phyloP scores from a whole-genome alignment of 2,888 invertebrate genomes.

The Monopis laevigella region DNA sequence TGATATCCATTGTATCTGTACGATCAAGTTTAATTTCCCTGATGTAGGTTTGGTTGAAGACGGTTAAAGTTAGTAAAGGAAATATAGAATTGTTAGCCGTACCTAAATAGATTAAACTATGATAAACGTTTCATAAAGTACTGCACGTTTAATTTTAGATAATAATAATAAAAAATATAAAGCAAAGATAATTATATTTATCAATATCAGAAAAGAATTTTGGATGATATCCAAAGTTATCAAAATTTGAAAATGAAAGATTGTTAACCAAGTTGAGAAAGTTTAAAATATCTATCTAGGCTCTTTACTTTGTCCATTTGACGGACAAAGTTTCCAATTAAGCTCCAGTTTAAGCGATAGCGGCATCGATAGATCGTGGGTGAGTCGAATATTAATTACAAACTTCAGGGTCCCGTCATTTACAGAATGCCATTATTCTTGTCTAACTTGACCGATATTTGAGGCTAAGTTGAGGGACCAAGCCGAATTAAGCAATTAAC shows the following conservation, averaged over 20 bases:
- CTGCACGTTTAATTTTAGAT: too few relatives aligned
- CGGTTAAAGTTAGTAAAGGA: too few relatives aligned
- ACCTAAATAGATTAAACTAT: too few relatives aligned
- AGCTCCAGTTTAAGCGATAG: slow-evolving; percentile 10
- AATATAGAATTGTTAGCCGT: too few relatives aligned
- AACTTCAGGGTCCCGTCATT: slow-evolving; percentile 38
- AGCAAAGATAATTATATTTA: too few relatives aligned
- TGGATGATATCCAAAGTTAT: too few relatives aligned
- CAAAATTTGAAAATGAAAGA: too few relatives aligned
- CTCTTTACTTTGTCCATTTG: slow-evolving; percentile 22
- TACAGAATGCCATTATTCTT: slow-evolving; percentile 38
- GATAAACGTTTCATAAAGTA: too few relatives aligned
- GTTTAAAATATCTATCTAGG: background rate
- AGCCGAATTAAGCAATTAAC: slow-evolving; percentile 22
- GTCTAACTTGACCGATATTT: slow-evolving; percentile 27
- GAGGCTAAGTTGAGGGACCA: slow-evolving; percentile 18
- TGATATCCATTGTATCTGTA: slow-evolving; percentile 16
- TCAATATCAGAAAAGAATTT: too few relatives aligned
- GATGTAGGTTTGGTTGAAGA: background rate
- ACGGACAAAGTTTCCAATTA: slow-evolving; percentile 29
- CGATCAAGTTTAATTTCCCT: background rate
- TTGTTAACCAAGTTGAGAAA: too few relatives aligned
- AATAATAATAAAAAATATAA: too few relatives aligned
- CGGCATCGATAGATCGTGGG: slow-evolving; percentile 29
- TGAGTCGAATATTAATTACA: slow-evolving; percentile 38